Evolutionary conservation across 2,113 vertebrate species (phyloP).

Genomic region (Halichoeres trimaculatus): DNA sequence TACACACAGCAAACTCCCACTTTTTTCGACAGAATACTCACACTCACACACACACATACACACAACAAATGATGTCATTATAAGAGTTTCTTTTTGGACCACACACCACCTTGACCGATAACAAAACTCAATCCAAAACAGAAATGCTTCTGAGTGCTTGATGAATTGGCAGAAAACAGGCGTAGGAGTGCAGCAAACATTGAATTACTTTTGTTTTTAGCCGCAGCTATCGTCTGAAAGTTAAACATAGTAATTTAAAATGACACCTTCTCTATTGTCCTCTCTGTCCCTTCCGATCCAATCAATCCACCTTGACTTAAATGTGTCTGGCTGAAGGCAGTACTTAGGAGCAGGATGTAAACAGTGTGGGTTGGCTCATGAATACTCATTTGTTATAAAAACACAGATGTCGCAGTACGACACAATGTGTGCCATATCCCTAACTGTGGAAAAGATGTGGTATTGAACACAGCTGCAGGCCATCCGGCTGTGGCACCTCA

Average conservation of each 20-base stretch:
- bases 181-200: not conserved
- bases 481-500: not conserved
- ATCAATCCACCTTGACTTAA: conserved; percentile 21
- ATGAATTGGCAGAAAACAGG: not conserved
- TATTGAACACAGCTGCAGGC: not conserved
- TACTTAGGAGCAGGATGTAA: conserved; percentile 18
- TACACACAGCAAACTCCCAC: conserved; percentile 39
- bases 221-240: not conserved
- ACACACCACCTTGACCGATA: not conserved
- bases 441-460: not conserved
- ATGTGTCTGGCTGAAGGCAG: conserved; percentile 11
- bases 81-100: not conserved
- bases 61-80: not conserved
- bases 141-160: not conserved
- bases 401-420: conserved; percentile 39
- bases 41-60: not conserved
- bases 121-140: not conserved
- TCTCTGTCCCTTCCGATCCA: not conserved
- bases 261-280: conserved; percentile 1
- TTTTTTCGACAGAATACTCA: conserved; percentile 18
- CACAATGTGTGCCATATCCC: conserved; percentile 14
- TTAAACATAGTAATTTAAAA: not conserved
- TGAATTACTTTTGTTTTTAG: not conserved
- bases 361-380: conserved; percentile 30
- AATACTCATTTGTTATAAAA: conserved; percentile 50